These are phyloP conservation scores for Stomorhina lunata DNA, from an alignment of 2,888 invertebrate genomes.

Conservation along the genomic window DNA sequence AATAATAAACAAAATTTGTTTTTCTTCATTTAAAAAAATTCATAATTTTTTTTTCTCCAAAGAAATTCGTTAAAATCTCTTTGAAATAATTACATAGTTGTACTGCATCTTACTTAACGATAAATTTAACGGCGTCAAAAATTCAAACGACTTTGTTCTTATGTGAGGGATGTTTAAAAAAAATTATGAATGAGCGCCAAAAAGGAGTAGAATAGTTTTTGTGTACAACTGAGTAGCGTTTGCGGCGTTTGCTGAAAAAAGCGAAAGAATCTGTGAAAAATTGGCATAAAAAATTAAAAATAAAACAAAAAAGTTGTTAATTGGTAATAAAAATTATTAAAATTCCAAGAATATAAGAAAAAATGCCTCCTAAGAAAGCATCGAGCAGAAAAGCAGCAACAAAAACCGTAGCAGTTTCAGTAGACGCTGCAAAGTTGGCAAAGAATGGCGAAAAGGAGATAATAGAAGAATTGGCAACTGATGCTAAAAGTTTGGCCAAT, in stretches of 20 bases:
- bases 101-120: too few species aligned
- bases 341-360: background rate
- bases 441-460: conserved; percentile 31
- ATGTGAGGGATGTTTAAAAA: background rate
- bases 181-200: conserved; percentile 58
- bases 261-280: background rate
- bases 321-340: background rate
- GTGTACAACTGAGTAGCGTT: conserved; percentile 54
- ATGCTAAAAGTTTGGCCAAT: conserved; percentile 13
- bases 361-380: conserved; percentile 72
- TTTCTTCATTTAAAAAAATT: too few species aligned
- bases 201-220: conserved; percentile 61
- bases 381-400: conserved; percentile 61
- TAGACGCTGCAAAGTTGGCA: conserved; percentile 21
- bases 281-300: background rate
- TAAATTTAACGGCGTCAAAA: too few species aligned
- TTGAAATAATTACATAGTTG: too few species aligned
- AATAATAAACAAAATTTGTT: too few species aligned
- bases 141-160: too few species aligned
- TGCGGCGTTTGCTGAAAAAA: conserved; percentile 41
- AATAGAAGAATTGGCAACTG: conserved; percentile 11
- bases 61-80: too few species aligned
- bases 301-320: conserved; percentile 1
- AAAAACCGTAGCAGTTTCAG: conserved; percentile 9
- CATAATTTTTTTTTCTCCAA: too few species aligned